Evolutionary conservation across 2,113 vertebrate species (phyloP), one percentile per base, ranked within the genome.

Genomic region (Macrotus californicus): DNA sequence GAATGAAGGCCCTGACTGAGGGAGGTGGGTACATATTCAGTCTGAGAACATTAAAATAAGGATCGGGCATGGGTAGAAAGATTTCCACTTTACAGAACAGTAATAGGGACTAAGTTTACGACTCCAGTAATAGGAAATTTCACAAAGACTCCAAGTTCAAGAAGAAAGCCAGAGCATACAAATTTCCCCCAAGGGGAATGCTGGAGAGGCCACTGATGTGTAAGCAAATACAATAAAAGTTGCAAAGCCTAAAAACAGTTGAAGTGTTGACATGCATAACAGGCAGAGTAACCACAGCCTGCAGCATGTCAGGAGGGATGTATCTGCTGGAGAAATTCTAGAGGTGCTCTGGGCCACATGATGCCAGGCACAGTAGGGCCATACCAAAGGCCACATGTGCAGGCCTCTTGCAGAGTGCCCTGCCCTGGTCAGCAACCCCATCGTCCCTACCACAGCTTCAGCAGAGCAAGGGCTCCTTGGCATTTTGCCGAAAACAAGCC

Each of bases 391-490:
- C 12, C 6, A 14, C 7, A 3, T 31, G 66, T n/a, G 31, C 6
- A 34, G n/a, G 29, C 48, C 22, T 82, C 70, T 69, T 10, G 9
- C 21, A 26, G 13, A 52, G 48, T 1, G 15, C 36, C 15, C 34
- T 13, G 46, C 5, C 1, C n/a, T 6, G 22, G 11, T 31, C 82
- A 84, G 86, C 69, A 34, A 81, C 34, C 14, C 16, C 18, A 2
- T 11, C 12, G 3, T 0, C 0, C 12, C 34, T 19, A 6, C 48
- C 29, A 6, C 24, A 2, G 19, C 39, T 31, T 13, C 14, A 22
- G 36, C 46, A 59, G 15, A 72, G 43, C 4, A 50, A 29, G 34
- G 31, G 36, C 3, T 80, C 14, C 29, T 61, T 31, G 70, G 22
- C 26, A 84, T 79, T 87, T 67, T 50, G 41, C 21, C 6, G 13